Evolutionary conservation across 2,113 vertebrate species (phyloP).

Genomic region (Oreochromis aureus): DNA sequence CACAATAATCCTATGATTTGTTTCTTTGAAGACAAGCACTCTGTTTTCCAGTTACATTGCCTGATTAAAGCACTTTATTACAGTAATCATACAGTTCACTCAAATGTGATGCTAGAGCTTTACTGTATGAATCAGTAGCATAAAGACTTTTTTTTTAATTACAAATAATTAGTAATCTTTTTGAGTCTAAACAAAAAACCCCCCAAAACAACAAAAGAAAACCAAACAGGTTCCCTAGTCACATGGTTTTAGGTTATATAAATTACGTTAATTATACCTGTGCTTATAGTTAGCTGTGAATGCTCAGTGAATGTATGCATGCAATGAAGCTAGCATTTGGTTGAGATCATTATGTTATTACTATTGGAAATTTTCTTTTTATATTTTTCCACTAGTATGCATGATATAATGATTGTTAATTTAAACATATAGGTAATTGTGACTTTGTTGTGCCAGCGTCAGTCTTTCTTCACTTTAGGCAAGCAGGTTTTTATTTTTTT

Average conservation of each 20-base stretch:
- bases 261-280: background rate
- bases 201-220: background rate
- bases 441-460: background rate
- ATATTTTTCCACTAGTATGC: background rate
- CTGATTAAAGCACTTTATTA: background rate
- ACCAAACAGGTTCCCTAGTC: background rate
- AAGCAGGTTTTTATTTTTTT: background rate
- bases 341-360: background rate
- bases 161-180: background rate
- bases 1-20: background rate
- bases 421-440: background rate
- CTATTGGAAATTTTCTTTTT: background rate
- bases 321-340: background rate
- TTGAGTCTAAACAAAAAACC: background rate
- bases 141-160: background rate
- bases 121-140: background rate
- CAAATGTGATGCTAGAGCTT: fast-evolving
- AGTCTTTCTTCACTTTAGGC: background rate
- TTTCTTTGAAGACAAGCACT: background rate
- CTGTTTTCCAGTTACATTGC: background rate
- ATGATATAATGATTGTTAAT: background rate
- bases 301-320: background rate
- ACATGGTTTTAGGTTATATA: background rate
- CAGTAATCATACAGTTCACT: background rate
- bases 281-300: background rate